These are phyloP conservation scores for Plecturocebus donacophilus DNA, from an alignment of 2,113 vertebrate genomes.

Conservation along the genomic window DNA sequence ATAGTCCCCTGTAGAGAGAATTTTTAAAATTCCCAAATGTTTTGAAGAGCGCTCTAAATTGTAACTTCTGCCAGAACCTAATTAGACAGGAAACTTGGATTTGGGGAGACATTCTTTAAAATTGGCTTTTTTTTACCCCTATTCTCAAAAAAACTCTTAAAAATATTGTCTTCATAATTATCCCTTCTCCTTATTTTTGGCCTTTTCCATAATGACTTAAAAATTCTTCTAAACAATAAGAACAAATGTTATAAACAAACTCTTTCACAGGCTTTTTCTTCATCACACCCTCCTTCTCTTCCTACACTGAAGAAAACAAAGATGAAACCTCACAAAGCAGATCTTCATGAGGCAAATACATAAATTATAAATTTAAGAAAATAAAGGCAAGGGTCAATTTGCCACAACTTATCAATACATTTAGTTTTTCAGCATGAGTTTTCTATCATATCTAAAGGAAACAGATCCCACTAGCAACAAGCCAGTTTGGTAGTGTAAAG, in stretches of 20 bases:
- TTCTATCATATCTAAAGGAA: constrained; percentile 65
- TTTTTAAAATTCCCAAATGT: constrained; percentile 65
- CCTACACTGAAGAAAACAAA: constrained; percentile 79
- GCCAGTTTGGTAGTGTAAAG: background rate
- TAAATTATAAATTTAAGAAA: background rate
- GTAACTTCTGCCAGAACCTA: constrained; percentile 69
- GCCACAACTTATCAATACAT: constrained; percentile 63
- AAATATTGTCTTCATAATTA: constrained; percentile 63
- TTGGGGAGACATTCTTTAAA: constrained; percentile 68
- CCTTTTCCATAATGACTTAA: constrained; percentile 71
- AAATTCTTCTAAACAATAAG: constrained; percentile 76
- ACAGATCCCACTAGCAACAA: constrained; percentile 1
- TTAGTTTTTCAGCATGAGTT: constrained; percentile 25
- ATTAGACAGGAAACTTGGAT: constrained; percentile 69
- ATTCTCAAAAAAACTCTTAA: constrained; percentile 69
- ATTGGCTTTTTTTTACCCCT: constrained; percentile 19
- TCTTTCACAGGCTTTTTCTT: constrained; percentile 73
- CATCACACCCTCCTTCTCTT: constrained; percentile 80
- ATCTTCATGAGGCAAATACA: constrained; percentile 19
- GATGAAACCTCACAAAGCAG: background rate
- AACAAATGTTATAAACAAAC: constrained; percentile 71
- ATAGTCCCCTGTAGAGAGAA: constrained; percentile 56
- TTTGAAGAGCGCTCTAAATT: constrained; percentile 62
- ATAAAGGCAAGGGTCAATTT: background rate
- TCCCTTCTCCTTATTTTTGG: constrained; percentile 74